Evolutionary conservation across 2,113 vertebrate species (phyloP), one percentile per base, ranked within the genome.

Genomic region (Pachyramphus minor): DNA sequence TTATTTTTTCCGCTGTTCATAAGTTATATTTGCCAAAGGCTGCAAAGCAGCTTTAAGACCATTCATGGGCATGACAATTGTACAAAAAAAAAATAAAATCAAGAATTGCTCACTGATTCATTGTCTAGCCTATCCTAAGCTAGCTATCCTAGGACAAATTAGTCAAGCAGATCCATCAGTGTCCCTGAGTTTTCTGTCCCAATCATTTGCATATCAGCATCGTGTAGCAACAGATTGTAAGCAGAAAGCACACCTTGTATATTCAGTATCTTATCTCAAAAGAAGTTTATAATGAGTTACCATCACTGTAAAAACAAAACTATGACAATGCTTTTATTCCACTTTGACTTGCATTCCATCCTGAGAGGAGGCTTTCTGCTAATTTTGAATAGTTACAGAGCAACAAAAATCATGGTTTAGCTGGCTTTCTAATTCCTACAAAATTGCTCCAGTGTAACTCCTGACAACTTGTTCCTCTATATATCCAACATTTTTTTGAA

Each of bases 61-160:
- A n/a, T 17, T 31, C 30, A 58, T 1, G 7, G 64, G n/a, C n/a
- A 27, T 9, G n/a, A 47, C 0, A 4, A 39, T 14, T 3, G 2
- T 5, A 31, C 1, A 4, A 27, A 71, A 3, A 67, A 45, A 33
- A 47, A 47, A 21, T 12, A 42, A 21, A 47, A 74, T 12, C 4
- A 62, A 12, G 6, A 30, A 33, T 9, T 56, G n/a, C 37, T 71
- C 55, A 28, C 45, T 42, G 37, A 39, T 64, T 69, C 24, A 44
- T 21, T 11, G 3, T 27, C 66, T 82, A 31, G 31, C 58, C 63
- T 55, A 62, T 12, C 52, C 49, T 49, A 49, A 84, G 47, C 33
- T 24, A 79, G 37, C 60, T 64, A 8, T 12, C 22, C 3, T 45
- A 60, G 49, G 16, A 55, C 1, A 4, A 27, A 35, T 1, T 4